Evolutionary conservation across 2,113 vertebrate genomes (phyloP).

Genomic region (Hemiprocne comata): DNA sequence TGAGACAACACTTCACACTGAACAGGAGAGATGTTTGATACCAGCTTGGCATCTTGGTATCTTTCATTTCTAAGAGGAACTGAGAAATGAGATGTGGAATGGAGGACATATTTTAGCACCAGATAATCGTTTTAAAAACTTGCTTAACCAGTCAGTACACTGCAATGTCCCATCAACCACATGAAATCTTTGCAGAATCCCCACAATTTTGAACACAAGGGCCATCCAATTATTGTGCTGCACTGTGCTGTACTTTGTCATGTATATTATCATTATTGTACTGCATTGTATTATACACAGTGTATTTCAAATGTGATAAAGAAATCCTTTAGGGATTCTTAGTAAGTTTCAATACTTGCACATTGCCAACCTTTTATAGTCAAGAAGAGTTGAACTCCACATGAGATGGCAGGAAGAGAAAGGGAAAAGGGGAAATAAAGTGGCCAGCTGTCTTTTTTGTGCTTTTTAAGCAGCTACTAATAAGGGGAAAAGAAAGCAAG

Average conservation of each 20-base stretch:
- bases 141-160: not conserved
- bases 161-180: not conserved
- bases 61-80: not conserved
- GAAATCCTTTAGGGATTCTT: not conserved
- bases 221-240: not conserved
- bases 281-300: not conserved
- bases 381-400: not conserved
- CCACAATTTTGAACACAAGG: not conserved
- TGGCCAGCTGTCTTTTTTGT: not conserved
- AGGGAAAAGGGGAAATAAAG: not conserved
- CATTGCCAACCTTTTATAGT: fast-evolving
- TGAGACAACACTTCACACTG: not conserved
- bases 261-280: not conserved
- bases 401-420: not conserved
- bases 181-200: not conserved
- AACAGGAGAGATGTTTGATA: not conserved
- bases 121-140: not conserved
- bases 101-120: not conserved
- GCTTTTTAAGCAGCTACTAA: not conserved
- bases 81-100: not conserved
- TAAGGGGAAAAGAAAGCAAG: not conserved
- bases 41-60: not conserved
- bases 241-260: not conserved
- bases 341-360: not conserved
- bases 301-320: not conserved